Evolutionary conservation across 2,888 invertebrate species (phyloP).

Genomic region (Strigamia transsilvanica): DNA sequence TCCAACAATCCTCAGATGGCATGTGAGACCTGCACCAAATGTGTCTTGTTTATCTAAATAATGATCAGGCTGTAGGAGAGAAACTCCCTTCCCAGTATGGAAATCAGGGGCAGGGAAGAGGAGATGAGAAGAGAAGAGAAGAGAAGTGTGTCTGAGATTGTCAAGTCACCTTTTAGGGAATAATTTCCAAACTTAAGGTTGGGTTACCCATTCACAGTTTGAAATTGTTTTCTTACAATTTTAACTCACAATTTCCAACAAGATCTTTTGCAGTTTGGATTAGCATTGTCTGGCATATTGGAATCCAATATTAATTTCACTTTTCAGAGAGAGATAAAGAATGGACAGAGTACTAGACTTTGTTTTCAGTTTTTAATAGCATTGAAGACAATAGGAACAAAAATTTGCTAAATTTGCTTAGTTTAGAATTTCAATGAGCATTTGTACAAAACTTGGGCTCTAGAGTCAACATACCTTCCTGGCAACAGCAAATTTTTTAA

Average conservation of each 20-base stretch:
- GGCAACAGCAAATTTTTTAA: too few species aligned
- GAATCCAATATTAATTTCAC: neutral
- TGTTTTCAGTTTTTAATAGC: too few species aligned
- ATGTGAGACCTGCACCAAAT: slow-evolving; percentile 13
- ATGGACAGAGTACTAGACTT: too few species aligned
- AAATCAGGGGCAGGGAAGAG: neutral
- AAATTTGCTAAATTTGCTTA: too few species aligned
- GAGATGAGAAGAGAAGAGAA: neutral
- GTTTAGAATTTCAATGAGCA: too few species aligned
- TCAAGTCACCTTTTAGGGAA: slow-evolving; percentile 10
- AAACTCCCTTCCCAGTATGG: slow-evolving; percentile 2
- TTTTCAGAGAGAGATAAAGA: too few species aligned
- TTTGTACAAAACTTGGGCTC: too few species aligned
- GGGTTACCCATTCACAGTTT: neutral
- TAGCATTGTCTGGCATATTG: neutral
- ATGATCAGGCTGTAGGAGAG: slow-evolving; percentile 6
- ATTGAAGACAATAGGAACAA: too few species aligned
- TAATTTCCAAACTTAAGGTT: slow-evolving; percentile 19
- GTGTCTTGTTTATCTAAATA: slow-evolving; percentile 14
- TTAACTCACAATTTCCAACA: neutral
- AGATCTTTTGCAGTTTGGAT: neutral
- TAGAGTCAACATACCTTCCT: too few species aligned
- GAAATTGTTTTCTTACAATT: neutral
- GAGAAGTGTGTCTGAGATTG: neutral
- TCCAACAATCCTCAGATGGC: slow-evolving; percentile 20